These are phyloP conservation scores for Cottoperca gobio DNA, from an alignment of 2,797 vertebrate species.

Conservation along the genomic window DNA sequence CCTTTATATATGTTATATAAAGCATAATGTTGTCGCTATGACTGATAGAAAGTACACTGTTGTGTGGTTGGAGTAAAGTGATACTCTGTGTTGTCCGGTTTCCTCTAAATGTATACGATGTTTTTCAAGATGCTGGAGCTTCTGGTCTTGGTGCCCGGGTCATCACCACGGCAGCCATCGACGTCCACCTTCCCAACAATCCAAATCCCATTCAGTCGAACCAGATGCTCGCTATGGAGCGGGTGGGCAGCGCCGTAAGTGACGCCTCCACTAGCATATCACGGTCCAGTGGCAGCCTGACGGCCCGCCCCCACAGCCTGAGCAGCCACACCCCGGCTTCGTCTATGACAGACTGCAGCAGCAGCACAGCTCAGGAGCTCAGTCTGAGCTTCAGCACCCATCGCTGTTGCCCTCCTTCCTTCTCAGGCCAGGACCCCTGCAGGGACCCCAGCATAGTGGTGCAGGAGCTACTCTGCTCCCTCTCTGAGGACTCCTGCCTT, in stretches of 20 bases:
- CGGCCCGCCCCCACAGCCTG: slow-evolving; percentile 87
- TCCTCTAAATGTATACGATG: slow-evolving; percentile 11
- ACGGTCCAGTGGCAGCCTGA: slow-evolving; percentile 86
- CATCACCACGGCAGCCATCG: slow-evolving; percentile 94
- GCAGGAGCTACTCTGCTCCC: slow-evolving; percentile 92
- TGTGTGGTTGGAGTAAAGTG: neutral
- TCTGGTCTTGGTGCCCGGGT: slow-evolving; percentile 85
- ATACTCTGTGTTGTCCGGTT: neutral
- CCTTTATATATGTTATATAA: too few species aligned
- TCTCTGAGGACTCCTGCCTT: slow-evolving; percentile 90
- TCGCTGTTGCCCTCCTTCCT: slow-evolving; percentile 67
- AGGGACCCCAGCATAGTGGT: slow-evolving; percentile 81
- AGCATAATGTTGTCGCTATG: too few species aligned
- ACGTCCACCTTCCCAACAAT: slow-evolving; percentile 90
- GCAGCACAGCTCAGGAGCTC: slow-evolving; percentile 82
- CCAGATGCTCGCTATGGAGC: slow-evolving; percentile 74
- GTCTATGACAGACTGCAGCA: slow-evolving; percentile 89
- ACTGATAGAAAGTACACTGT: neutral
- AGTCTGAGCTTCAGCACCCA: slow-evolving; percentile 75
- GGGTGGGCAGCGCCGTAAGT: slow-evolving; percentile 82
- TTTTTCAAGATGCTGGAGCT: slow-evolving; percentile 76
- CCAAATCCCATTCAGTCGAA: slow-evolving; percentile 74
- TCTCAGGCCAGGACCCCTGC: slow-evolving; percentile 72
- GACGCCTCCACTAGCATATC: slow-evolving; percentile 86
- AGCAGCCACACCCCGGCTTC: slow-evolving; percentile 90